A percentile compares a stretch with the other conserved stretches of the same genome.
Evolutionary conservation across 2,888 invertebrate species (phyloP).

Genomic region (Meandrusa payeni): DNA sequence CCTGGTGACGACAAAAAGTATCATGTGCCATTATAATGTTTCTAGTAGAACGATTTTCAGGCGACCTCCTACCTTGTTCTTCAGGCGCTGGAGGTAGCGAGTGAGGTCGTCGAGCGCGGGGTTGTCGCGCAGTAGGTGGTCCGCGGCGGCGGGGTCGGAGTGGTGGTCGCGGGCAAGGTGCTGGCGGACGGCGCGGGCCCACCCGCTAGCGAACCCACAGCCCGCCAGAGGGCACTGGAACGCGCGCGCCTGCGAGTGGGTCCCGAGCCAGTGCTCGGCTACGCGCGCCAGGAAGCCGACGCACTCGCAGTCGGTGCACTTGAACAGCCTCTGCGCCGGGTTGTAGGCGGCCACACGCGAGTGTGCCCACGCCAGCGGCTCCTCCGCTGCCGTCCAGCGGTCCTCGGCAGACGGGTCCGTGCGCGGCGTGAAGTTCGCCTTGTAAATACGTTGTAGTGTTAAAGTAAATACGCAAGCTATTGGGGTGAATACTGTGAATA

Average conservation of each 20-base stretch:
- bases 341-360: conserved; percentile 91
- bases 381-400: conserved; percentile 86
- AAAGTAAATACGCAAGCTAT: too few relatives aligned
- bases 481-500: too few relatives aligned
- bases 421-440: conserved; percentile 80
- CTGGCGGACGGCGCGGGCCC: conserved; percentile 87
- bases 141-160: conserved; percentile 82
- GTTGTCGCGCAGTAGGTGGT: conserved; percentile 85
- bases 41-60: too few relatives aligned
- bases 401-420: conserved; percentile 73
- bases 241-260: conserved; percentile 84
- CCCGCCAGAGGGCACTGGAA: conserved; percentile 84
- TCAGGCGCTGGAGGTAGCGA: conserved; percentile 84
- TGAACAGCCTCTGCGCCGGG: conserved; percentile 86
- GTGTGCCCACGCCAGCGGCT: conserved; percentile 86
- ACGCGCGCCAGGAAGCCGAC: conserved; percentile 87
- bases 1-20: conserved; percentile 57
- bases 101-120: conserved; percentile 88
- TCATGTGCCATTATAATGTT: too few relatives aligned
- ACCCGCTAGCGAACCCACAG: conserved; percentile 87
- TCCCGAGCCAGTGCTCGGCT: conserved; percentile 89
- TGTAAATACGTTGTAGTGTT: too few relatives aligned
- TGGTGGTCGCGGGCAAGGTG: conserved; percentile 88
- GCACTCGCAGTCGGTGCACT: conserved; percentile 88
- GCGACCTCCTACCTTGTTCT: conserved; percentile 75